Evolutionary conservation across 2,888 invertebrate genomes (phyloP).

Genomic region (Schizotus pectinicornis): DNA sequence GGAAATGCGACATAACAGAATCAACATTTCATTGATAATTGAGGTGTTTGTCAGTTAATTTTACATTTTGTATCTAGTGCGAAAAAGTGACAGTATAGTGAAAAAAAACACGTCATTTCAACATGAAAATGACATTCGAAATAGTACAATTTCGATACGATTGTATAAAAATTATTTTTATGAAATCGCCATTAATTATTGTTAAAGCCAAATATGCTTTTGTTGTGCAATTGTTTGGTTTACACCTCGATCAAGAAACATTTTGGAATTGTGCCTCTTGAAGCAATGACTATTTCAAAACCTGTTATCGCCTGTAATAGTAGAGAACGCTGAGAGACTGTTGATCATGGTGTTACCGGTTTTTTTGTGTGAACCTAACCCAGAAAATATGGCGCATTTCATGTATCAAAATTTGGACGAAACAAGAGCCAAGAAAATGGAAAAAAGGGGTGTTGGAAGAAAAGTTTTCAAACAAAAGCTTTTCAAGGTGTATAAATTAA

Average conservation of each 20-base stretch:
- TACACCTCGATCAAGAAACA: constrained; percentile 98
- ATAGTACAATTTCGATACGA: no score
- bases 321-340: constrained; percentile 95
- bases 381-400: constrained; percentile 76
- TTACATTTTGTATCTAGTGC: no score
- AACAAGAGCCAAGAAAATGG: constrained; percentile 66
- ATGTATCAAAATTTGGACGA: constrained; percentile 71
- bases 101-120: no score
- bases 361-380: constrained; percentile 75
- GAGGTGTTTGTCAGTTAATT: no score
- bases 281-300: constrained; percentile 93
- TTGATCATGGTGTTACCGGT: constrained; percentile 80
- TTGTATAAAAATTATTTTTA: constrained; percentile 82
- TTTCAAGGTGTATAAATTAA: constrained; percentile 71
- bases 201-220: constrained; percentile 84
- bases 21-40: no score
- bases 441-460: constrained; percentile 75
- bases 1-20: no score
- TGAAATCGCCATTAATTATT: constrained; percentile 86
- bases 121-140: no score
- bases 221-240: constrained; percentile 76
- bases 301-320: constrained; percentile 95
- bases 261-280: constrained; percentile 98
- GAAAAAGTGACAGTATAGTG: no score
- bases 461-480: constrained; percentile 84